These are phyloP conservation scores for Tympanuchus pallidicinctus DNA, from an alignment of 2,113 vertebrate genomes.

Conservation along the genomic window DNA sequence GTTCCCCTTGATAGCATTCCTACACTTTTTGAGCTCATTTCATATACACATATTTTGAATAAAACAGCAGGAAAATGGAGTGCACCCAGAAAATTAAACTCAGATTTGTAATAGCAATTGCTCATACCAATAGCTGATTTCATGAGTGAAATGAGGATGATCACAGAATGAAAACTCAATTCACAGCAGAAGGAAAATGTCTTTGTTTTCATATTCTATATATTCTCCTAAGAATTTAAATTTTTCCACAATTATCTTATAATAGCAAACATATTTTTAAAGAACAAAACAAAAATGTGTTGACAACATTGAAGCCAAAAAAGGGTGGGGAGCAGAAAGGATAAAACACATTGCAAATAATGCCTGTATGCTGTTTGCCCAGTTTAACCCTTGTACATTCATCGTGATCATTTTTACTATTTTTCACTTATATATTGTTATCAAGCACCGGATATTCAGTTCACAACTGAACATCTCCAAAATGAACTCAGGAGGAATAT, in stretches of 20 bases:
- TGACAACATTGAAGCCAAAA: not conserved
- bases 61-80: not conserved
- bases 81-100: not conserved
- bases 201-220: not conserved
- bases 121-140: not conserved
- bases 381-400: not conserved
- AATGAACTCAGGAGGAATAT: not conserved
- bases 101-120: not conserved
- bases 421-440: not conserved
- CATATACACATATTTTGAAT: not conserved
- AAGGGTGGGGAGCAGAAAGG: accelerated
- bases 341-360: not conserved
- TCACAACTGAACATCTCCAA: not conserved
- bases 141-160: not conserved
- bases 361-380: not conserved
- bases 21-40: not conserved
- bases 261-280: not conserved
- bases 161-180: not conserved
- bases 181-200: not conserved
- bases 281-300: not conserved
- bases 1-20: not conserved
- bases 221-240: not conserved
- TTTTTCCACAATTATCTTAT: not conserved
- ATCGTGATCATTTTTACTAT: too few species aligned
- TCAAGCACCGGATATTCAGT: not conserved